These are phyloP conservation scores for Diploscapter pachys DNA, from an alignment of 1,140 invertebrate genomes.

Conservation along the genomic window DNA sequence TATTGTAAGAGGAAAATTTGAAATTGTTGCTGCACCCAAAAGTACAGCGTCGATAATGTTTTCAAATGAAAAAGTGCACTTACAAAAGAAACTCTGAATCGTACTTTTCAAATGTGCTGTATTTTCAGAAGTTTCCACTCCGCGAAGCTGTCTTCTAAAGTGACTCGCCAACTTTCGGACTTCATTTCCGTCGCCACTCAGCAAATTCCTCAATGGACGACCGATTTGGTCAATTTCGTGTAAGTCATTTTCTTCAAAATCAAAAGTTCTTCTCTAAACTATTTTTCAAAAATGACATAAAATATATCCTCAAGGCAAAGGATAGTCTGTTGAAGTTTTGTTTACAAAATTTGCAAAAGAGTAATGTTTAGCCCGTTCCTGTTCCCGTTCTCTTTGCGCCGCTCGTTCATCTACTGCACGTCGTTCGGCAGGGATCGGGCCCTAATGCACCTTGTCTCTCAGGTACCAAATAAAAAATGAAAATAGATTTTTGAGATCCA, in stretches of 20 bases:
- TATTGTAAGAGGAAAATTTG: too few species aligned
- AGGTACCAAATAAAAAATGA: constrained; percentile 5
- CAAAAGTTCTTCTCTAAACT: too few species aligned
- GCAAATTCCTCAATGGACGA: constrained; percentile 52
- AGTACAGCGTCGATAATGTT: too few species aligned
- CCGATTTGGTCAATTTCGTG: constrained; percentile 47
- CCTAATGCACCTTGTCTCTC: constrained; percentile 42
- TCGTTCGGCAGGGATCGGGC: constrained; percentile 54
- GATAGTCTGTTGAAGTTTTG: too few species aligned
- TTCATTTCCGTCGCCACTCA: constrained; percentile 55
- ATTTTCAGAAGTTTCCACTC: constrained; percentile 47
- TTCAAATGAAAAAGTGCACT: too few species aligned
- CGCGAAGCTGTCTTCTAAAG: constrained; percentile 51
- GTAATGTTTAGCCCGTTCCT: constrained; percentile 7
- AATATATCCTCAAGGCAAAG: too few species aligned
- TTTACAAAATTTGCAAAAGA: too few species aligned
- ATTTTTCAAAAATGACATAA: too few species aligned
- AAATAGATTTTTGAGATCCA: too few species aligned
- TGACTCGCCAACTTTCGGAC: constrained; percentile 48
- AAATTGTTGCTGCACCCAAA: too few species aligned
- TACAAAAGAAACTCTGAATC: too few species aligned
- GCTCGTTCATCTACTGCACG: constrained; percentile 55
- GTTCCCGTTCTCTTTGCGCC: constrained; percentile 18
- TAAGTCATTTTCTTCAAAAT: too few species aligned
- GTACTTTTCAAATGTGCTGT: not conserved